Evolutionary conservation across 1,140 invertebrate species (phyloP).

Genomic region (Protaetia brevitarsis): DNA sequence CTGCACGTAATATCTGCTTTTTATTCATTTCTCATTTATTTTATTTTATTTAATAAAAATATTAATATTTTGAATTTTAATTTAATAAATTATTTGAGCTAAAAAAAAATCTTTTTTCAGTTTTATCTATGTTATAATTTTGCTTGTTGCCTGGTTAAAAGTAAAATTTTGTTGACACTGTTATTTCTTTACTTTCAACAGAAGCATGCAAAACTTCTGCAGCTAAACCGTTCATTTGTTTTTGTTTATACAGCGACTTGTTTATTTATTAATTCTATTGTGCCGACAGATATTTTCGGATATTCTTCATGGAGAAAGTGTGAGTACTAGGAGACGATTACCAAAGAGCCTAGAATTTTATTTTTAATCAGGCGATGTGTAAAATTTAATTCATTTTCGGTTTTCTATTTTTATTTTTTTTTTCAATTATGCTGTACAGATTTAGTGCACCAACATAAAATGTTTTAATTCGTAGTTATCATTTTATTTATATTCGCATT

Average conservation of each 20-base stretch:
- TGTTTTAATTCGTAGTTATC: neutral
- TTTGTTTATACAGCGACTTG: neutral
- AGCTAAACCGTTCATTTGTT: neutral
- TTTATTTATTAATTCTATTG: slow-evolving; percentile 26
- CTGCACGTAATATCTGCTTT: slow-evolving; percentile 34
- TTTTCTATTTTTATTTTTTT: slow-evolving; percentile 11
- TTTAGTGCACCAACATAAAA: slow-evolving; percentile 10
- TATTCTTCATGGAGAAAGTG: slow-evolving; percentile 42
- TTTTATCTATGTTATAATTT: neutral
- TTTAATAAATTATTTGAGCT: neutral
- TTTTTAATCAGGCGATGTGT: slow-evolving; percentile 33
- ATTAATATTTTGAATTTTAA: too few species aligned
- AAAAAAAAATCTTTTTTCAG: neutral
- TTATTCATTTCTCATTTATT: slow-evolving; percentile 16
- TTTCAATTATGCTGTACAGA: slow-evolving; percentile 16
- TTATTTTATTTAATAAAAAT: slow-evolving; percentile 11
- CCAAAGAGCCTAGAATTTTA: slow-evolving; percentile 23
- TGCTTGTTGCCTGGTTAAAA: slow-evolving; percentile 27
- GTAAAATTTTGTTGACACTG: neutral
- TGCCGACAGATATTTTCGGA: slow-evolving; percentile 38
- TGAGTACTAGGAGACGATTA: slow-evolving; percentile 36
- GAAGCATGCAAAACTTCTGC: neutral
- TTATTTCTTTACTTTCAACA: slow-evolving; percentile 22
- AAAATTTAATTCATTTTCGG: neutral
- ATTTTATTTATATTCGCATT: too few species aligned